These are phyloP conservation scores for Eulimnadia texana DNA, from an alignment of 1,140 invertebrate species.

Conservation along the genomic window DNA sequence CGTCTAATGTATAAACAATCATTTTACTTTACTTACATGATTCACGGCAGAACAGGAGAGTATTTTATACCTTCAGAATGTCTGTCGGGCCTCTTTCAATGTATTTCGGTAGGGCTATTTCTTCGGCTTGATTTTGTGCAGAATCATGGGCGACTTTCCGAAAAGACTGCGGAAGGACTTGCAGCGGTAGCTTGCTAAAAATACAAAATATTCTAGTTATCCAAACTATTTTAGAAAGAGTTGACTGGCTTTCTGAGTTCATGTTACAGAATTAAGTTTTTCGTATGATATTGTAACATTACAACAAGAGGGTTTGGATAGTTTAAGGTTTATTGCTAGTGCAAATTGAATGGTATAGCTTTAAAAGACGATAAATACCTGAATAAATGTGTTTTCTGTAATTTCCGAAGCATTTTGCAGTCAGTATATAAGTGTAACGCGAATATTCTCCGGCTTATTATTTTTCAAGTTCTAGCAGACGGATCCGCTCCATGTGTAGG, in stretches of 20 bases:
- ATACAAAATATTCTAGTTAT: neutral
- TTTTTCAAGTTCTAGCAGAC: neutral
- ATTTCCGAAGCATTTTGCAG: neutral
- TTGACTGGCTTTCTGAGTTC: too few relatives aligned
- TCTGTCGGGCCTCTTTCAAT: slow-evolving; percentile 62
- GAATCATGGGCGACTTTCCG: neutral
- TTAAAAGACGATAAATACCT: too few relatives aligned
- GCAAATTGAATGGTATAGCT: too few relatives aligned
- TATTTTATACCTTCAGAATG: slow-evolving; percentile 42
- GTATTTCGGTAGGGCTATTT: slow-evolving; percentile 40
- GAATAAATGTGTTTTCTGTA: neutral
- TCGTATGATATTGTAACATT: too few relatives aligned
- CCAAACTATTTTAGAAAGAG: too few relatives aligned
- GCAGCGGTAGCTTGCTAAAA: neutral
- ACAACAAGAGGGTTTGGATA: too few relatives aligned
- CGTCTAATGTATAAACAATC: slow-evolving; percentile 34
- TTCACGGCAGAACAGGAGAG: slow-evolving; percentile 4
- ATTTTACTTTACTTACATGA: slow-evolving; percentile 11
- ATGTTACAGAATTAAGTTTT: too few relatives aligned
- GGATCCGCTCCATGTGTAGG: too few relatives aligned
- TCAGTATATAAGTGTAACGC: too few relatives aligned
- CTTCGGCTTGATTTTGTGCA: neutral
- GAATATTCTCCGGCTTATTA: too few relatives aligned
- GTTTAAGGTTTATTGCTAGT: too few relatives aligned
- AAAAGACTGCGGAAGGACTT: neutral